These are phyloP conservation scores for Amorpha juglandis DNA, from an alignment of 2,888 invertebrate genomes.

Conservation along the genomic window DNA sequence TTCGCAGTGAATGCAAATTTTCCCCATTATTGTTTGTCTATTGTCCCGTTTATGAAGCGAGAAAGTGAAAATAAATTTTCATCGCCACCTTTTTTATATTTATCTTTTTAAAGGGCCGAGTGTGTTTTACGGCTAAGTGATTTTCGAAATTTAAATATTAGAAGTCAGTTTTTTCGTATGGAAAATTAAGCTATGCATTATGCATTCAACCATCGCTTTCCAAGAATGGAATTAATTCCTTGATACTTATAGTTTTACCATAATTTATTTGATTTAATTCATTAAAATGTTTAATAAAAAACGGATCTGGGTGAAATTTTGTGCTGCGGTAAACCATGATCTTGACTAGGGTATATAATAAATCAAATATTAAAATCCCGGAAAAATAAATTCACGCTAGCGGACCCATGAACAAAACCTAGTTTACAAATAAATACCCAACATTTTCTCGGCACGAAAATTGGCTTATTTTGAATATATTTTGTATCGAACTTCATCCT, in stretches of 20 bases:
- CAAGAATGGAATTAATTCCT: background rate
- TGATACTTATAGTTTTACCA: no score
- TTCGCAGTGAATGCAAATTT: slow-evolving; percentile 76
- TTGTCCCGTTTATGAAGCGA: slow-evolving; percentile 77
- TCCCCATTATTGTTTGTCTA: slow-evolving; percentile 79
- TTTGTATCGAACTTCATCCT: no score
- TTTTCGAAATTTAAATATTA: background rate
- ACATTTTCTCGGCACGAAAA: no score
- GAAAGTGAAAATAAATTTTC: slow-evolving; percentile 57
- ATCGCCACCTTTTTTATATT: slow-evolving; percentile 42
- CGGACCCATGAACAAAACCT: no score
- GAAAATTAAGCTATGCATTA: background rate
- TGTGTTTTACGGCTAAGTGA: slow-evolving; percentile 30
- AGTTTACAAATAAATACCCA: no score
- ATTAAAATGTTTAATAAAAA: no score
- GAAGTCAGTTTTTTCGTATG: background rate
- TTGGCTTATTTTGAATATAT: background rate
- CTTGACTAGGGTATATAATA: no score
- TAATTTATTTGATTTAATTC: no score
- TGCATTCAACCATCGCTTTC: background rate
- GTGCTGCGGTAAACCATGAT: no score
- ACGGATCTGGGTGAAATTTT: no score
- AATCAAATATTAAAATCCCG: no score
- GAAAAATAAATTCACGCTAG: no score
- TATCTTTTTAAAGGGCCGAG: slow-evolving; percentile 44